Evolutionary conservation across 2,888 invertebrate species (phyloP), one percentile per base, ranked within the genome.

Genomic region (Spisula subtruncata): DNA sequence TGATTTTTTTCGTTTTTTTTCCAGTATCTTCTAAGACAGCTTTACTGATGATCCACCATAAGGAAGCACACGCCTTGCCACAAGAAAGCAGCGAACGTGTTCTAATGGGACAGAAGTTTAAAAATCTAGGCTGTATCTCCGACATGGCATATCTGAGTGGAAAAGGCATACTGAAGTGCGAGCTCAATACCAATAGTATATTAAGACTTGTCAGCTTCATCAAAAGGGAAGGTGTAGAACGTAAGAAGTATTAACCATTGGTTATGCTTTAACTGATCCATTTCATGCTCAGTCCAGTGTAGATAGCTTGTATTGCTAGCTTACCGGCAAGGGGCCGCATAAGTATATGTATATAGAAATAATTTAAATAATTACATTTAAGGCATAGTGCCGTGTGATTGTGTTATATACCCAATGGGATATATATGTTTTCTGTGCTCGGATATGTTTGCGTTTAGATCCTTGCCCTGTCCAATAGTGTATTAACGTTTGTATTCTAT

Each of bases 141-240:
- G 94, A 94, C 60, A 90, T 94, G 84, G 94, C 92, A 5, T 93
- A 92, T 81, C 83, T 92, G n/a, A 88, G 92, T 16, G 88, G 85
- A 25, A 93, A 91, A 51, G 94, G 94, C 16, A 86, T 94, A 1
- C 93, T 93, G 46, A 84, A 85, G 0, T 93, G 93, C 90, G 92
- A 93, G 25, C 92, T 93, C 90, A 94, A 94, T 85, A 86, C 83
- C 14, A 80, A 51, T 6, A 91, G 91, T 16, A 35, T 93, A 12
- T 83, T 83, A 18, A 88, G 84, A 29, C 83, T 94, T 1, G 86
- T 88, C 0, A 81, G 82, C 56, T 94, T 93, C 51, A 87, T 93
- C 18, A 89, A 83, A 41, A 88, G 25, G n/a, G 83, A 75, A 56
- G 60, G 60, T 18, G 41, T 41, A 25, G 35, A n/a, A n/a, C 10